Conservation (phyloP, 2,113 vertebrate species). For the Entomyzon cyanotis region DNA sequence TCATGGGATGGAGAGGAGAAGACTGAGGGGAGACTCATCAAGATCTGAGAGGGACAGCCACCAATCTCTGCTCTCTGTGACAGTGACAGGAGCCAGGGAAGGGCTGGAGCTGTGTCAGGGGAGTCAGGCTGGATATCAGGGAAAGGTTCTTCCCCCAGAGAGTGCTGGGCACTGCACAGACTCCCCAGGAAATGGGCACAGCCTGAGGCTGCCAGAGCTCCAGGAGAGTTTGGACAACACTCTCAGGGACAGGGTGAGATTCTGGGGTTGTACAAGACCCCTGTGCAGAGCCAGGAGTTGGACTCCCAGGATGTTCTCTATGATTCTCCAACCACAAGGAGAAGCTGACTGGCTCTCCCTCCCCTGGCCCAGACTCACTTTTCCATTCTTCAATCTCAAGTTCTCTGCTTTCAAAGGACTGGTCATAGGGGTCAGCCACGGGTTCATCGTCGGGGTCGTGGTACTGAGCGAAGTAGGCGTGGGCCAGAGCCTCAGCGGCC, state of each 20-base stretch:
- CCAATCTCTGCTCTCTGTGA: neutral
- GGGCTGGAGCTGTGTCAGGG: neutral
- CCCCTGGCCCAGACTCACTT: slow-evolving; percentile 76
- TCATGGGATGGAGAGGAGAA: neutral
- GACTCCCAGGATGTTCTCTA: neutral
- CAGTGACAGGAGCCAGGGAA: neutral
- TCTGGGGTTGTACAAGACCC: neutral
- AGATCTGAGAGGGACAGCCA: neutral
- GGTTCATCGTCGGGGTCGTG: slow-evolving; percentile 96
- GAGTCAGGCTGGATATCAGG: fast-evolving
- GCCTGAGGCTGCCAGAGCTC: neutral
- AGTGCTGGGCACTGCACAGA: neutral
- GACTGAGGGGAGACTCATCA: neutral
- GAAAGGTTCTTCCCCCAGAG: neutral
- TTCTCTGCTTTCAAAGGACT: slow-evolving; percentile 96
- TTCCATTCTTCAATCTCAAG: slow-evolving; percentile 98
- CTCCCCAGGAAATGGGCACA: neutral
- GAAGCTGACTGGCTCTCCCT: neutral
- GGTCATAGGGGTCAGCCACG: slow-evolving; percentile 94
- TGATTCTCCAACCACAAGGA: neutral
- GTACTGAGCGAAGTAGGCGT: slow-evolving; percentile 93
- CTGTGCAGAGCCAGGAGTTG: neutral
- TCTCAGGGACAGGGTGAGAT: neutral
- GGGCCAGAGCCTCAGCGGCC: slow-evolving; percentile 90
- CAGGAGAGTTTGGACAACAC: fast-evolving